Conservation (phyloP, 2,113 vertebrate species). For the Epinephelus fuscoguttatus region DNA sequence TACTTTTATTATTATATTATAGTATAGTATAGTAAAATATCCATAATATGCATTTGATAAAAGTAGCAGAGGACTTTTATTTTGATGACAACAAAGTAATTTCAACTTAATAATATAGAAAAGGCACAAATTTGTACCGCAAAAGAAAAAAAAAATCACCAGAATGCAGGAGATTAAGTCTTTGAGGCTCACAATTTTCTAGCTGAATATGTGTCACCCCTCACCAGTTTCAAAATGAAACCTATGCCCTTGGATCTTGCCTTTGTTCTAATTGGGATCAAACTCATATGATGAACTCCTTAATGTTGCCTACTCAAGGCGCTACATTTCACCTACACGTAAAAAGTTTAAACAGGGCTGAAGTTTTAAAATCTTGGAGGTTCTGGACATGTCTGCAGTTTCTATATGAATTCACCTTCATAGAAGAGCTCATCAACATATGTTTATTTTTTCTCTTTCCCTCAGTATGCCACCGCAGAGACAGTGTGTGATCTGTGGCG, state of each 20-base stretch:
- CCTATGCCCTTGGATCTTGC: not conserved
- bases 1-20: no score
- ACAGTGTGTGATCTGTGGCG: slow-evolving; percentile 94
- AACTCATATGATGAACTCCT: not conserved
- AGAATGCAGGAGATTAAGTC: no score
- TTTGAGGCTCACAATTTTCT: not conserved
- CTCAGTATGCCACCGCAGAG: slow-evolving; percentile 91
- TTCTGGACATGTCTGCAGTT: not conserved
- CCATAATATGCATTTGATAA: no score
- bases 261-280: not conserved
- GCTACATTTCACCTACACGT: not conserved
- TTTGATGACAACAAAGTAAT: no score
- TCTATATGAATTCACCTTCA: not conserved
- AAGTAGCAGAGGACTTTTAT: no score
- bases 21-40: no score
- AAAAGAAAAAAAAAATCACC: no score
- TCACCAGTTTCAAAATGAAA: no score
- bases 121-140: no score
- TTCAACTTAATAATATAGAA: no score
- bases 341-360: not conserved
- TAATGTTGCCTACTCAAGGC: not conserved
- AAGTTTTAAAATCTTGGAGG: not conserved
- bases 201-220: no score
- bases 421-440: not conserved
- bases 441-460: not conserved